Percentiles rank a stretch among this genome's conserved stretches.
These are phyloP conservation scores for Rhabdomys pumilio DNA, from an alignment of 2,797 vertebrate species.

Conservation along the genomic window DNA sequence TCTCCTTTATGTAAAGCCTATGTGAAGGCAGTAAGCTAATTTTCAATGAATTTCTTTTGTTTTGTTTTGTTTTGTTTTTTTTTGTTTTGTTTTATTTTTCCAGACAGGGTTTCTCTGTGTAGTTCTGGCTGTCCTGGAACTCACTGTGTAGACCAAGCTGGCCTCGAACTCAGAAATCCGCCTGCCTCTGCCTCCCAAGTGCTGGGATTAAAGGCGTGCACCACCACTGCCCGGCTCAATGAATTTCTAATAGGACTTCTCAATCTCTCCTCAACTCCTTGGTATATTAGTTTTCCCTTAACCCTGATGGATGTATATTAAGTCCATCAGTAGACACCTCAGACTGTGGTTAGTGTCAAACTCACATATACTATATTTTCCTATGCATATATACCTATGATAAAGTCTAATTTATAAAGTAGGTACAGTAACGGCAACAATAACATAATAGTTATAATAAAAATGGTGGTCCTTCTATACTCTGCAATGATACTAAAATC, in stretches of 20 bases:
- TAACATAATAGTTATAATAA: neutral
- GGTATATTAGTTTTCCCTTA: neutral
- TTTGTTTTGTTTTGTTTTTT: too few relatives aligned
- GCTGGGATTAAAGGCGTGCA: too few relatives aligned
- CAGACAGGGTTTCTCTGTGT: too few relatives aligned
- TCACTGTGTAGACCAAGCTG: too few relatives aligned
- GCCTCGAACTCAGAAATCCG: too few relatives aligned
- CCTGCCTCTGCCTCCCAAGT: too few relatives aligned
- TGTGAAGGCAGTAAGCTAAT: neutral
- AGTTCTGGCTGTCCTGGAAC: too few relatives aligned
- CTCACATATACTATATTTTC: neutral
- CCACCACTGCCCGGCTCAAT: too few relatives aligned
- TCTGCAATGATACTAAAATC: neutral
- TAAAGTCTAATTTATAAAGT: neutral
- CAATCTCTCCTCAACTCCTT: neutral
- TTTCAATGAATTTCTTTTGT: neutral
- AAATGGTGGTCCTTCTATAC: neutral
- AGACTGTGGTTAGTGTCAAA: neutral
- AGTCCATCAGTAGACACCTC: neutral
- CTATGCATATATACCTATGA: neutral
- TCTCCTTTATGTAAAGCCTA: conserved; percentile 6
- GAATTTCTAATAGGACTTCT: neutral
- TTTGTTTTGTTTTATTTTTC: too few relatives aligned
- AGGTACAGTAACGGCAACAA: neutral
- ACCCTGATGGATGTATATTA: neutral